Base-by-base conservation (phyloP, 1,140 invertebrate species). In the Drosophila santomea region DNA sequence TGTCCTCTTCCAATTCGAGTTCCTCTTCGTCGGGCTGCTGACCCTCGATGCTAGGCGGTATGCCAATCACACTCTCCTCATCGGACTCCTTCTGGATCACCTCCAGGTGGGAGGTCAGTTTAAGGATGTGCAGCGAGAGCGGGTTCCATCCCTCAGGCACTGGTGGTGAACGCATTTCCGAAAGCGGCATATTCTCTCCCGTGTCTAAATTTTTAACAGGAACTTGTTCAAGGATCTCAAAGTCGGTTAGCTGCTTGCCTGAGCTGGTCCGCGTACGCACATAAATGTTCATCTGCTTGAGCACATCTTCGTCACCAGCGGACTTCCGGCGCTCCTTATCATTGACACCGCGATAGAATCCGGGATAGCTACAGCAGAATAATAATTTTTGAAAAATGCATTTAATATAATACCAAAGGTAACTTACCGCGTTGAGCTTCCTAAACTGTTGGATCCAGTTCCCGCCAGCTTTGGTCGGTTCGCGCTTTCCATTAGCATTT, bases 121-220 rank as follows among this genome's bases (percentile, higher is more conserved):
- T 94, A 95, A 99, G 98, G 83, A 99, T 98, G 91, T 99, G 98
- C 52, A 99, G 93, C 15, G 97, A 98, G 15, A 99, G 94, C 7
- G 98, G 98, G 91, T 94, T 94, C 92, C 92, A 92, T 41, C 92
- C 92, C 55, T 92, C 91, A 61, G 92, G 91, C 61, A 92, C 85
- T 39, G 92, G 92, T 51, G 92, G 91, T 74, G 92, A 91, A 73
- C 89, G 85, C 61, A 92, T 89, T 64, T 91, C 90, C 32, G 92
- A 92, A 51, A 92, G 69, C 32, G 93, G 93, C 85, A 92, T 91
- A 74, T 92, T 92, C 60, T 90, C 89, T 91, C 94, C 98, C 5
- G 98, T 99, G 93, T 99, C 98, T 73, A 99, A 93, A 93, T 99
- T 99, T 75, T 97, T 94, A 3, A 99, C 97, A 60, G 97, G 97